Evolutionary conservation across 2,888 invertebrate species (phyloP), one percentile per base, ranked within the genome.

Genomic region (Caenorhabditis parvicauda): DNA sequence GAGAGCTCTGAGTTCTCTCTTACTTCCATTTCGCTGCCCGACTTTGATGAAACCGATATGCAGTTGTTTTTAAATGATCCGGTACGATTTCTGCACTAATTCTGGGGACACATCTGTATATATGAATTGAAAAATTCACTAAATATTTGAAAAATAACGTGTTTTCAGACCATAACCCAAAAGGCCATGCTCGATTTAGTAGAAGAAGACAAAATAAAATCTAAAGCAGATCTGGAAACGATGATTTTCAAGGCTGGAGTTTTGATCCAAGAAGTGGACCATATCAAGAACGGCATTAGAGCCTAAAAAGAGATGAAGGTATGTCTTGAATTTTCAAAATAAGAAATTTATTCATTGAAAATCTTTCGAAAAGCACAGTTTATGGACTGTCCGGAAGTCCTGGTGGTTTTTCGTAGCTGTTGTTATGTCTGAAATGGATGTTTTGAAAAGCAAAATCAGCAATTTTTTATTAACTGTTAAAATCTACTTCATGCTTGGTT

Each of bases 41-140:
- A 65, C 6, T 69, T 46, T 41, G 69, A 69, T 35, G 24, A 46
- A 2, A 43, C 43, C 17, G 69, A 69, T 41, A 69, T 69, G 69
- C 53, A 64, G 28, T 41, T 58, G 22, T 52, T 69, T 2, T 29
- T 69, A 24, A 47, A 61, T n/a, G 61, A 57, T 17, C 55, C 59
- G 46, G 67, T 67, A n/a, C n/a, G n/a, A n/a, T n/a, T n/a, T n/a
- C n/a, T 35, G 35, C 12, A 14, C n/a, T 14, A 35, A 14, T 35
- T 35, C n/a, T 35, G n/a, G n/a, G n/a, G 35, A n/a, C n/a, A n/a
- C n/a, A n/a, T n/a, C n/a, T n/a, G n/a, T n/a, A 28, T 28, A 42
- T n/a, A 12, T 22, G 12, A 21, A 21, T 21, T 24, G 14, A 14
- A 45, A 38, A 17, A 17, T 6, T 19, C 28, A 6, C n/a, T 35